Conservation (phyloP, 2,888 invertebrate genomes). For the Hypena proboscidalis region DNA sequence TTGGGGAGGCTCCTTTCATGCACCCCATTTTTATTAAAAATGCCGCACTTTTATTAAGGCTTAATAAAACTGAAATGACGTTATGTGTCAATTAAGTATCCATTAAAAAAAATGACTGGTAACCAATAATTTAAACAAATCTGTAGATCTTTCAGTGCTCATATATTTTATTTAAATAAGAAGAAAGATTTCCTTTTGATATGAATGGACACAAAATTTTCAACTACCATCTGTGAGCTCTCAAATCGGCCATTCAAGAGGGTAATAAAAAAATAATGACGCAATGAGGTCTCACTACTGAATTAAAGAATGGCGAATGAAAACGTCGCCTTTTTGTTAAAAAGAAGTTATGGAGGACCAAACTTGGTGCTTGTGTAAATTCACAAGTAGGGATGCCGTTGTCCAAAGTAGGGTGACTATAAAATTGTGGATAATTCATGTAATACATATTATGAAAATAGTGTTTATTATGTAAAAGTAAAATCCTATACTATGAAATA, state of each 20-base stretch:
- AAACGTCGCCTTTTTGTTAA: slow-evolving; percentile 13
- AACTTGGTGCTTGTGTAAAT: slow-evolving; percentile 36
- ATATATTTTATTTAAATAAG: no score
- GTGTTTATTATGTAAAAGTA: background rate
- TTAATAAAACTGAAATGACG: no score
- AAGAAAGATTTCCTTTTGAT: no score
- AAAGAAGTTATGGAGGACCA: slow-evolving; percentile 21
- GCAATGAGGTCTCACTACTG: slow-evolving; percentile 12
- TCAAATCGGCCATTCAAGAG: slow-evolving; percentile 4
- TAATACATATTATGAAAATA: background rate
- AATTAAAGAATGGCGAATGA: slow-evolving; percentile 30
- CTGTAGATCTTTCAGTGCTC: no score
- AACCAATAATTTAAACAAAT: no score
- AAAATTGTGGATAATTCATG: background rate
- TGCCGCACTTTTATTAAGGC: no score
- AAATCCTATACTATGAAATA: background rate
- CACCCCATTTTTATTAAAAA: no score
- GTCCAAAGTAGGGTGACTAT: slow-evolving; percentile 11
- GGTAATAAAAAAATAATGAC: slow-evolving; percentile 14
- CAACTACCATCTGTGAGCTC: slow-evolving; percentile 3
- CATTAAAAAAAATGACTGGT: no score
- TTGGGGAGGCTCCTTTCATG: no score
- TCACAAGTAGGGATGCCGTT: slow-evolving; percentile 25
- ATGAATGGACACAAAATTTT: background rate
- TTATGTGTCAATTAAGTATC: no score